phyloP scores from a whole-genome alignment of 1,140 invertebrate genomes.

The Cyclargus thomasi region DNA sequence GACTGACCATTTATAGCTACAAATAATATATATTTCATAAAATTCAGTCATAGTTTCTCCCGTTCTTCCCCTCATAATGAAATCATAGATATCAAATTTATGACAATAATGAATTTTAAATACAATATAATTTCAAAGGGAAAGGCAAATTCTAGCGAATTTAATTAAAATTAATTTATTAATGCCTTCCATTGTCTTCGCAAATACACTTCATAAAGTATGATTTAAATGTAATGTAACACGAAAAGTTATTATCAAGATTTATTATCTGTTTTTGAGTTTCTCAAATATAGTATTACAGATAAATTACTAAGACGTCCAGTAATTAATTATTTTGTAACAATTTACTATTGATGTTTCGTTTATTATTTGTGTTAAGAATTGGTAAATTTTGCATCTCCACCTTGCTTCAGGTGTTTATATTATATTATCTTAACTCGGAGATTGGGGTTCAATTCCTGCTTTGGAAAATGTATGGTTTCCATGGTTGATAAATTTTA shows the following conservation, averaged over 20 bases:
- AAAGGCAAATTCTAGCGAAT: background rate
- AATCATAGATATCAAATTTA: background rate
- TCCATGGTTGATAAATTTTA: too few species aligned
- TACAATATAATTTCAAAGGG: background rate
- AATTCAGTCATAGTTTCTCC: too few species aligned
- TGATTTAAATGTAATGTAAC: conserved; percentile 7
- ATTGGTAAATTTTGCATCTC: background rate
- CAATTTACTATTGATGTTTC: background rate
- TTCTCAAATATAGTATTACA: background rate
- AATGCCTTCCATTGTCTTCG: conserved; percentile 5
- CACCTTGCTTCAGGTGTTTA: background rate
- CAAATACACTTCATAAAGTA: conserved; percentile 10
- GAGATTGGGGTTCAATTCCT: too few species aligned
- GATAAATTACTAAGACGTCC: background rate
- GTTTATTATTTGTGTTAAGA: background rate
- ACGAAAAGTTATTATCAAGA: conserved; percentile 1
- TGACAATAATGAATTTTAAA: conserved; percentile 5
- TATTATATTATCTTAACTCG: too few species aligned
- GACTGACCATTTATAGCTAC: too few species aligned
- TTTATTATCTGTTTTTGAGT: background rate
- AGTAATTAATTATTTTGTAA: background rate
- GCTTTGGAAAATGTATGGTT: too few species aligned
- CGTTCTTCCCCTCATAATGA: background rate
- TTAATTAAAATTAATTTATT: conserved; percentile 16
- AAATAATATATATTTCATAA: too few species aligned